phyloP scores from a whole-genome alignment of 2,888 invertebrate genomes.

The Atrina japonica region DNA sequence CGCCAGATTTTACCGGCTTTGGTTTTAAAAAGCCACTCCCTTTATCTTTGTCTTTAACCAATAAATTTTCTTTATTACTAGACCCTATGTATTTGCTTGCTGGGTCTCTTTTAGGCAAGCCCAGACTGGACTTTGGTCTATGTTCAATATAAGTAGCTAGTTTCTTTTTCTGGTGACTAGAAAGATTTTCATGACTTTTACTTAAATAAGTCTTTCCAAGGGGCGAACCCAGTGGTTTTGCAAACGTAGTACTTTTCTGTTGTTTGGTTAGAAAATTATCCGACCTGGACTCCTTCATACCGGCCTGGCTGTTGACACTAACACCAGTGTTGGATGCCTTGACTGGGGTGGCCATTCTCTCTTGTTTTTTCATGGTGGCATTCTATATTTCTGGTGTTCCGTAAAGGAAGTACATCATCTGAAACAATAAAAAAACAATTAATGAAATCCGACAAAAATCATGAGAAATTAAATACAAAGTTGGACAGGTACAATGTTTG shows the following conservation, averaged over 20 bases:
- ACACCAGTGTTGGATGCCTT: constrained; percentile 1
- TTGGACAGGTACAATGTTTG: too few relatives aligned
- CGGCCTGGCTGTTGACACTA: constrained; percentile 37
- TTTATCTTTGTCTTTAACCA: constrained; percentile 62
- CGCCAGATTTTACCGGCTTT: constrained; percentile 60
- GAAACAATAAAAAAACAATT: too few relatives aligned
- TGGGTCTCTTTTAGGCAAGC: constrained; percentile 48
- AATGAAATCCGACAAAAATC: too few relatives aligned
- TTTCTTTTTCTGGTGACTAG: constrained; percentile 70
- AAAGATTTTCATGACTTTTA: constrained; percentile 78
- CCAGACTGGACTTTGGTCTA: constrained; percentile 62
- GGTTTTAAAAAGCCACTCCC: constrained; percentile 64
- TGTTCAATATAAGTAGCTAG: constrained; percentile 53
- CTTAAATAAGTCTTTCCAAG: constrained; percentile 74
- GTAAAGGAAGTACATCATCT: too few relatives aligned
- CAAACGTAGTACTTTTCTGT: constrained; percentile 44
- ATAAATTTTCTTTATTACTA: constrained; percentile 74
- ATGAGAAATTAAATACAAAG: too few relatives aligned
- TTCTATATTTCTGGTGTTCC: too few relatives aligned
- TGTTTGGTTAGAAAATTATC: constrained; percentile 60
- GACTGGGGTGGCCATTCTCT: constrained; percentile 34
- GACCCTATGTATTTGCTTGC: constrained; percentile 33
- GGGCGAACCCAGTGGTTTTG: constrained; percentile 54
- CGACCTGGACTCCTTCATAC: constrained; percentile 71
- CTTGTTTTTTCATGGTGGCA: constrained; percentile 22